phyloP scores from a whole-genome alignment of 2,888 invertebrate genomes.

The Schizaphis graminum region DNA sequence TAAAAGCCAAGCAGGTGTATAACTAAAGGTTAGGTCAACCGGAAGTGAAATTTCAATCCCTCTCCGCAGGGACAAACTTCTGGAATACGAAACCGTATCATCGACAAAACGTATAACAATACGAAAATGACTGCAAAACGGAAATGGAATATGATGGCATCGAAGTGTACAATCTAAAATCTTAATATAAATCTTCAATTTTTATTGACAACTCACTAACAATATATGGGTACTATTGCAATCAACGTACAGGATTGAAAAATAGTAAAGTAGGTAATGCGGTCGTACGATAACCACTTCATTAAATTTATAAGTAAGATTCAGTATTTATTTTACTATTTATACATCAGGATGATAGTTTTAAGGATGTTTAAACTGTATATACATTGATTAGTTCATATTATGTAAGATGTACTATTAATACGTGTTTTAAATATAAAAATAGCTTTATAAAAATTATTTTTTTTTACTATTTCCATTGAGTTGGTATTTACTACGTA shows the following conservation, averaged over 20 bases:
- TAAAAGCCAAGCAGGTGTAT: neutral
- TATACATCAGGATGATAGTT: neutral
- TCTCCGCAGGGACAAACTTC: neutral
- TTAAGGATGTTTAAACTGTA: neutral
- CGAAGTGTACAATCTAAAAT: neutral
- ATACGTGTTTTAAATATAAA: neutral
- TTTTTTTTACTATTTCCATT: neutral
- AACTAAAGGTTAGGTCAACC: neutral
- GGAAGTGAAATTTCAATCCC: neutral
- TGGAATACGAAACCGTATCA: neutral
- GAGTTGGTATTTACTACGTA: neutral
- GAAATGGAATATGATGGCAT: neutral
- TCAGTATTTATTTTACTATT: neutral
- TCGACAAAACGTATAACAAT: neutral
- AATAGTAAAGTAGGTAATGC: neutral
- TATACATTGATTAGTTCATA: neutral
- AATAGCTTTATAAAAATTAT: neutral
- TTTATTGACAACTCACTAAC: neutral
- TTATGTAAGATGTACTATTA: neutral
- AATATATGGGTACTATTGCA: neutral
- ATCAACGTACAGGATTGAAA: neutral
- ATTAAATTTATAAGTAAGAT: neutral
- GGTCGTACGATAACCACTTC: neutral
- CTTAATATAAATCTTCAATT: neutral
- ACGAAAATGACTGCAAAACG: neutral